Evolutionary conservation across 1,140 invertebrate species (phyloP), one percentile per base, ranked within the genome.

Genomic region (Euborellia annulipes): DNA sequence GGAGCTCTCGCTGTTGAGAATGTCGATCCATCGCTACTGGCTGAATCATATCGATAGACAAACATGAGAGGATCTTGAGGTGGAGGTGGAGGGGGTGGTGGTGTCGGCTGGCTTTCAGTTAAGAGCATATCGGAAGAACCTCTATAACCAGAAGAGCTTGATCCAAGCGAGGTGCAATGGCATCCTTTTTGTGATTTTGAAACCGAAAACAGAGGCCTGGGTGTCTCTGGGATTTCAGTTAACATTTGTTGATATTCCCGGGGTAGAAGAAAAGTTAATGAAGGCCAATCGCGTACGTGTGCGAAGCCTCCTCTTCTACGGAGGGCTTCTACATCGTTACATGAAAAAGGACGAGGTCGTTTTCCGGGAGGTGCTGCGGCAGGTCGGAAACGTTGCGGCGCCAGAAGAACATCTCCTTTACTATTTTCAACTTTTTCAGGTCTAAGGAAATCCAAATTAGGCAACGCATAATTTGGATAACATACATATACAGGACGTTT

Each of bases 271-370:
- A 91, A 80, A 47, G 82, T 86, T 27, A 94, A 64, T 1, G 85
- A 91, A 56, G 90, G 84, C 88, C 88, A 93, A 58, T 94, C 89
- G 55, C 77, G 73, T 8, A 93, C 78, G 55, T 91, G 85, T 18
- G 73, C 73, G 48, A 90, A 78, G 39, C 62, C 61, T 47, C 83
- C 82, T 58, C 79, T 76, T 52, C 79, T 79, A 53, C 78, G 79
- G 13, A 91, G 61, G 19, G 75, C 70, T 61, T 90, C 86, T 27
- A 88, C 68, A 57, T 90, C 85, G 51, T 79, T 82, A 55, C 81
- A 86, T 18, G 83, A 86, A 51, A 83, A 81, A n/a, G 84, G 85
- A 52, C 85, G 66, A 50, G 66, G 62, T 13, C 63, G 59, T 55
- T 67, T 72, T 3, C 43, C 20, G 3, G 47, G 46, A 43, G 43